phyloP scores from a whole-genome alignment of 2,888 invertebrate genomes.

The Herminia tarsipennalis region DNA sequence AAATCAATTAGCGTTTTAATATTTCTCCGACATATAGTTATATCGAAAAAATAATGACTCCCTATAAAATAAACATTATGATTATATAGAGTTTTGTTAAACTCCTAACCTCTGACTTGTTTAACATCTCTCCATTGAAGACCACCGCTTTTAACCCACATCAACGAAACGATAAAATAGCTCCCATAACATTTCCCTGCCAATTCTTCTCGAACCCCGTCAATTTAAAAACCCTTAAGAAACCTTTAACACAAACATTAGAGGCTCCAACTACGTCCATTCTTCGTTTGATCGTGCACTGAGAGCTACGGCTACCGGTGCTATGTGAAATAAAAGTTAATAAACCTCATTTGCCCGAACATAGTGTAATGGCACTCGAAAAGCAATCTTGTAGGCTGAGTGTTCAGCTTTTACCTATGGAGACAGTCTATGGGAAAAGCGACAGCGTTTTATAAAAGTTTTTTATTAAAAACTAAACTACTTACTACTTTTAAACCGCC shows the following conservation, averaged over 20 bases:
- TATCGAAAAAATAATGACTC: too few relatives aligned
- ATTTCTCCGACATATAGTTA: too few relatives aligned
- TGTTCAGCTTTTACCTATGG: slow-evolving; percentile 58
- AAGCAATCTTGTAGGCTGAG: slow-evolving; percentile 78
- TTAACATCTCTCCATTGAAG: too few relatives aligned
- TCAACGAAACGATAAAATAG: not conserved
- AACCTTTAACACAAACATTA: slow-evolving; percentile 1
- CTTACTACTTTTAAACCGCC: too few relatives aligned
- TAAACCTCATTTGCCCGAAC: slow-evolving; percentile 72
- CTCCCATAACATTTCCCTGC: not conserved
- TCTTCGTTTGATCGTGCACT: not conserved
- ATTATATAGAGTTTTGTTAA: too few relatives aligned
- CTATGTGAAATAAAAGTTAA: slow-evolving; percentile 56
- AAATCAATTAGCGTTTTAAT: too few relatives aligned
- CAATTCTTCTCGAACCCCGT: not conserved
- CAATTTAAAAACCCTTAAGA: slow-evolving; percentile 5
- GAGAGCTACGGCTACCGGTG: slow-evolving; percentile 9
- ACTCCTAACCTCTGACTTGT: too few relatives aligned
- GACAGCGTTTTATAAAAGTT: slow-evolving; percentile 15
- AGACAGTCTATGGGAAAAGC: slow-evolving; percentile 35
- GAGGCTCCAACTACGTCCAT: not conserved
- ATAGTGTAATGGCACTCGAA: slow-evolving; percentile 73
- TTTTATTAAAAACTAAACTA: not conserved
- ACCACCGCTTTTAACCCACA: not conserved
- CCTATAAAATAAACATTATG: too few relatives aligned